Percentiles rank a stretch among this genome's conserved stretches.
Evolutionary conservation across 2,797 vertebrate genomes (phyloP).

Genomic region (Aselliscus stoliczkanus): DNA sequence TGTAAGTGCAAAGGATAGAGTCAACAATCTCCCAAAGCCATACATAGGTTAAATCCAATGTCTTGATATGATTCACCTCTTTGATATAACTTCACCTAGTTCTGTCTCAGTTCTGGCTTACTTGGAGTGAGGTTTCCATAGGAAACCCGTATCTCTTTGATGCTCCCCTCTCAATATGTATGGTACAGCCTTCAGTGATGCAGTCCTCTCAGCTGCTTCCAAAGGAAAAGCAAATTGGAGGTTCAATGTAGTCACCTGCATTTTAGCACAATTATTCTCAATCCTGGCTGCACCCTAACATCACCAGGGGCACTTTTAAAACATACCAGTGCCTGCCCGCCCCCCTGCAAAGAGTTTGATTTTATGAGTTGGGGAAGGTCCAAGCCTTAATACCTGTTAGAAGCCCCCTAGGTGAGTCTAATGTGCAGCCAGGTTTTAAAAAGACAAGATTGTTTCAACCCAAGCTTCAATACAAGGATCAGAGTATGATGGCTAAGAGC

Average conservation of each 20-base stretch:
- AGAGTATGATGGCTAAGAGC: neutral
- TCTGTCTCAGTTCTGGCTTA: neutral
- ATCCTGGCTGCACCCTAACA: neutral
- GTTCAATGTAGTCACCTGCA: fast-evolving
- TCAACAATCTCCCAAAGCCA: neutral
- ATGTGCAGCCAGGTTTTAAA: neutral
- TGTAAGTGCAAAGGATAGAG: neutral
- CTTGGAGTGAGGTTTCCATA: neutral
- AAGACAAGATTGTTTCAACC: neutral
- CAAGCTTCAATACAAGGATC: neutral
- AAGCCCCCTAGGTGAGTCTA: neutral
- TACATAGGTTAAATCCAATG: no score
- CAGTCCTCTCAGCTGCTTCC: neutral
- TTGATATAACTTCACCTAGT: neutral
- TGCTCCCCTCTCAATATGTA: fast-evolving
- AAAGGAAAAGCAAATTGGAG: neutral
- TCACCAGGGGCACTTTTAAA: neutral
- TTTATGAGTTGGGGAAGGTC: neutral
- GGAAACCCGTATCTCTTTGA: neutral
- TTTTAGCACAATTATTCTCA: neutral
- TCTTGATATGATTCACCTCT: neutral
- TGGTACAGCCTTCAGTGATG: fast-evolving
- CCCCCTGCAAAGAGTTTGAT: neutral
- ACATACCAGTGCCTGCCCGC: fast-evolving
- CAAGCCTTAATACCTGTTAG: neutral